Base-by-base conservation (phyloP, 2,797 vertebrate genomes). In the Artibeus lituratus region DNA sequence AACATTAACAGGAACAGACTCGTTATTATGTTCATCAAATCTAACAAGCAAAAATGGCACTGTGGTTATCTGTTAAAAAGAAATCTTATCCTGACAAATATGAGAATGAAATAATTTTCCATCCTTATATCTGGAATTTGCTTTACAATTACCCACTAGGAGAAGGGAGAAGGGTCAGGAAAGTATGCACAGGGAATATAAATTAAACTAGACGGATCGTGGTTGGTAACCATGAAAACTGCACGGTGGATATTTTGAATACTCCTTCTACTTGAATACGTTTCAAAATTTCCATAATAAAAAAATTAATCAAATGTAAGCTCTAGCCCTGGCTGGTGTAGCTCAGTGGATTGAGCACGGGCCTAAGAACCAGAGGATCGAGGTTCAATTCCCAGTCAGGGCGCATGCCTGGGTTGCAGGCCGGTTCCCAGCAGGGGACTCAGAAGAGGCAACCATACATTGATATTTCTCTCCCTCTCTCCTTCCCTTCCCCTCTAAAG, bases 201-300 rank as follows among this genome's bases (percentile, higher is more conserved):
- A 72, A 87, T 35, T 37, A 72, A 92, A 32, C 6, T 72, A 91
- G 10, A 87, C 44, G 69, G 15, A 53, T 9, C 47, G 49, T 35
- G 39, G 80, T 72, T 59, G 42, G 22, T 92, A 94, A 76, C 90
- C 81, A 26, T 2, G 95, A 19, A 94, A 96, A 94, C 29, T 42
- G 49, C 14, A 96, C 86, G 44, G 77, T 57, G 7, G 22, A 0
- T 51, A 86, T 26, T 95, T 53, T 73, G 18, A 35, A 82, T 78
- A 87, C 51, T 95, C 69, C 70, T 53, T 77, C 62, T 95, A 87
- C 7, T 62, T 93, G 35, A 85, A 49, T 69, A 84, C 10, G 19
- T 57, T 90, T 92, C 37, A 82, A 73, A 74, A 16, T 70, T 95
- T 86, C 44, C 47, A 37, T 29, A 90, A 70, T 15, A 88, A 83